phyloP scores from a whole-genome alignment of 2,888 invertebrate genomes.

The Drosophila suboccidentalis region DNA sequence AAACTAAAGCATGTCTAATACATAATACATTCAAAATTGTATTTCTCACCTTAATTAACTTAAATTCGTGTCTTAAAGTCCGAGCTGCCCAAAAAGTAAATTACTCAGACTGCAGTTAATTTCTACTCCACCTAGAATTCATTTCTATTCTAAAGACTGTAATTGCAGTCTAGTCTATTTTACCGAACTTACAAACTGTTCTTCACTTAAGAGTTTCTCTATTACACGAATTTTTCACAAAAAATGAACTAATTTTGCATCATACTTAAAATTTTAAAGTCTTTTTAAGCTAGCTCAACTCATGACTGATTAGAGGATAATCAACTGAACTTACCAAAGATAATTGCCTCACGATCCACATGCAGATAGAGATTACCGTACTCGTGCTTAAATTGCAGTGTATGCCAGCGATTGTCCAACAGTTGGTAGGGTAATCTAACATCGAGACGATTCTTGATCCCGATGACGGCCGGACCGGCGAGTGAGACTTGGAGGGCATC shows the following conservation, averaged over 20 bases:
- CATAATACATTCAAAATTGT: no score
- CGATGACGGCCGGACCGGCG: conserved; percentile 85
- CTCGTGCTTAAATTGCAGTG: conserved; percentile 85
- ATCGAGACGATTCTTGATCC: conserved; percentile 87
- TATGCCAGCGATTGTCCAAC: conserved; percentile 93
- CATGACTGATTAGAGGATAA: conserved; percentile 13
- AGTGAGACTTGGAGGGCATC: conserved; percentile 88
- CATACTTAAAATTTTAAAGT: not conserved
- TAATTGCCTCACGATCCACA: conserved; percentile 84
- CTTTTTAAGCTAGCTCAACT: conserved; percentile 12
- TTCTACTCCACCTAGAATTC: no score
- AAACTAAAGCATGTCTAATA: no score
- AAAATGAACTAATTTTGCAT: not conserved
- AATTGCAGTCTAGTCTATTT: not conserved
- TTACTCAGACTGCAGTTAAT: no score
- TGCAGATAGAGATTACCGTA: conserved; percentile 85
- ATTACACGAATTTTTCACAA: not conserved
- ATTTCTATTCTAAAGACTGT: not conserved
- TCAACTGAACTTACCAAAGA: conserved; percentile 82
- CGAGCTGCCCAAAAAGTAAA: no score
- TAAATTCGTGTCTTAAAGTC: no score
- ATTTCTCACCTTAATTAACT: no score
- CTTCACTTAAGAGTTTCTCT: not conserved
- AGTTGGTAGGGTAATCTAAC: conserved; percentile 89
- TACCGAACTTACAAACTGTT: not conserved